Conservation (phyloP, 2,113 vertebrate genomes). For the Neolamprologus fasciatus region DNA sequence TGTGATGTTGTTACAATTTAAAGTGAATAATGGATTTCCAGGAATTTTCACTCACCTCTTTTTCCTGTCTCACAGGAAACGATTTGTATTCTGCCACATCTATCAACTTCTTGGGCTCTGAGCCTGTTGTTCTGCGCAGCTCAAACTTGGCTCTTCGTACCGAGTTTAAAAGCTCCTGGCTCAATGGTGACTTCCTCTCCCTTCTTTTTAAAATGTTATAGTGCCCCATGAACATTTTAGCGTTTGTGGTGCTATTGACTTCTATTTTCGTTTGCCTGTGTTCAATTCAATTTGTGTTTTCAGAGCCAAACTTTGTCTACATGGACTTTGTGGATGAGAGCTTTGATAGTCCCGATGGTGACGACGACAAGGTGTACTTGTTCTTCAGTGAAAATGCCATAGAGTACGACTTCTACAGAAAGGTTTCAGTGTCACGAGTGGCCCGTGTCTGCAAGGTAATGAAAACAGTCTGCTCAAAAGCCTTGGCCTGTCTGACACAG, state of each 20-base stretch:
- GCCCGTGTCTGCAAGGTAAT: constrained; percentile 77
- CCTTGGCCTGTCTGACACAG: background rate
- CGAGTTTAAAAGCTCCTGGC: constrained; percentile 72
- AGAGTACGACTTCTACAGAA: constrained; percentile 78
- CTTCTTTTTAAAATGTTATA: background rate
- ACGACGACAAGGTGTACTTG: constrained; percentile 77
- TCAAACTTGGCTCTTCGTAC: constrained; percentile 64
- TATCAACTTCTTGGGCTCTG: constrained; percentile 78
- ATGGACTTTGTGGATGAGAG: constrained; percentile 73
- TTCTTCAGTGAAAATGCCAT: constrained; percentile 80
- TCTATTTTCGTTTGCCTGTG: accelerated
- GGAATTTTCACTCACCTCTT: constrained; percentile 17
- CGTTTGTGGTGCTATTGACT: background rate
- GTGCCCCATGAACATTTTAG: background rate
- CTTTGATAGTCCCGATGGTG: constrained; percentile 48
- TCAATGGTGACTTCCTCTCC: constrained; percentile 64
- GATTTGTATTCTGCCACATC: constrained; percentile 79
- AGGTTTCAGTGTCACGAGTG: constrained; percentile 72
- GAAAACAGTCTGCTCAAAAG: background rate
- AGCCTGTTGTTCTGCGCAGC: constrained; percentile 70
- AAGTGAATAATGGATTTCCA: constrained; percentile 18
- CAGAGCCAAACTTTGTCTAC: constrained; percentile 78
- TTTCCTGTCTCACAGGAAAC: constrained; percentile 58
- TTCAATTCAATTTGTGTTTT: background rate
- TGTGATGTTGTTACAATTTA: background rate